Conservation (phyloP, 2,888 invertebrate genomes). For the Elaeidobius kamerunicus region DNA sequence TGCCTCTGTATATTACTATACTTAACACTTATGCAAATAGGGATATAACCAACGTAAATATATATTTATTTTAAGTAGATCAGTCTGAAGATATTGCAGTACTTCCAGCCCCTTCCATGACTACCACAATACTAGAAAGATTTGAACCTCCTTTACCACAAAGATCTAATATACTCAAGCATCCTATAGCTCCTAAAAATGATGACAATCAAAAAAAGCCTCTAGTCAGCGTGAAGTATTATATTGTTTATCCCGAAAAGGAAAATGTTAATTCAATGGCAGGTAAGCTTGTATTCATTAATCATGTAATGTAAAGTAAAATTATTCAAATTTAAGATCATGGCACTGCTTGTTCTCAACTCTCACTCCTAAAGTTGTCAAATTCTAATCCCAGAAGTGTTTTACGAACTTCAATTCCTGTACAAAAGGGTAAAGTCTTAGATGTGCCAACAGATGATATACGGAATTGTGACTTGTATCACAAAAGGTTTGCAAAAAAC, state of each 20-base stretch:
- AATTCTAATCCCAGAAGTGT: conserved; percentile 44
- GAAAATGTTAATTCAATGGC: conserved; percentile 43
- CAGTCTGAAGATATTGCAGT: no score
- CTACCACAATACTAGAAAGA: no score
- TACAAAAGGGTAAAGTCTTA: conserved; percentile 23
- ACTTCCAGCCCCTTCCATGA: no score
- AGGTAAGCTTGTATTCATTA: conserved; percentile 13
- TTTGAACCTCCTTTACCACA: no score
- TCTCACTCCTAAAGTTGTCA: conserved; percentile 11
- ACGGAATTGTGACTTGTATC: conserved; percentile 29
- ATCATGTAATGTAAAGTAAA: background rate
- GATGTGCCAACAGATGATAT: conserved; percentile 1
- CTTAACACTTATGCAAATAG: no score
- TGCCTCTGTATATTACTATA: no score
- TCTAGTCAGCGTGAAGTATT: conserved; percentile 36
- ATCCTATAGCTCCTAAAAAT: conserved; percentile 19
- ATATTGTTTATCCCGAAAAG: conserved; percentile 44
- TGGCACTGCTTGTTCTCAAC: background rate
- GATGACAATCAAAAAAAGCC: conserved; percentile 29
- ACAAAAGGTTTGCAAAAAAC: conserved; percentile 41
- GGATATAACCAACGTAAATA: no score
- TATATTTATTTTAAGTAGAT: no score
- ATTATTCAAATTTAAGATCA: conserved; percentile 10
- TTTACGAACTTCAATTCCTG: conserved; percentile 40
- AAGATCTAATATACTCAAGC: conserved; percentile 37